Conservation (phyloP, 2,113 vertebrate species). For the Chelonoidis abingdonii region DNA sequence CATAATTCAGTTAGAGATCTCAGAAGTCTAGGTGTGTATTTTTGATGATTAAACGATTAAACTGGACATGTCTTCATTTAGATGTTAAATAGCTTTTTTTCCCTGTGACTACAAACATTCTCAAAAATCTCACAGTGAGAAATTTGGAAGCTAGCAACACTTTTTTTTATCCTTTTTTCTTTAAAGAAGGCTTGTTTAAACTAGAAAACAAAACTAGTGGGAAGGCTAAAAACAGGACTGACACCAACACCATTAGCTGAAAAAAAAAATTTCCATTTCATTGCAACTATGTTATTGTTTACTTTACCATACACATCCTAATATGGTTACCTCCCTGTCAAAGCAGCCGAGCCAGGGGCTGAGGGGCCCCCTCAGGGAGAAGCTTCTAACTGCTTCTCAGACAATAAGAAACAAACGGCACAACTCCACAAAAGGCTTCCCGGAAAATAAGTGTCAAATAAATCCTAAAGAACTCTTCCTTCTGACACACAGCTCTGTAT, state of each 20-base stretch:
- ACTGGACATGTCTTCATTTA: conserved; percentile 67
- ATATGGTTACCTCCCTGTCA: conserved; percentile 95
- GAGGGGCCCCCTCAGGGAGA: conserved; percentile 88
- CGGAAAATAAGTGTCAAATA: conserved; percentile 86
- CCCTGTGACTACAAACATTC: conserved; percentile 67
- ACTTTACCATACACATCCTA: conserved; percentile 96
- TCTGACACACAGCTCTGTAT: conserved; percentile 66
- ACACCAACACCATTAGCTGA: conserved; percentile 90
- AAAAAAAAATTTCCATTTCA: conserved; percentile 90
- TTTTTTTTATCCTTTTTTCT: conserved; percentile 19
- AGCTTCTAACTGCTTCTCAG: conserved; percentile 87
- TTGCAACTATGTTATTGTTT: conserved; percentile 99
- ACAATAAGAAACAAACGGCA: conserved; percentile 95
- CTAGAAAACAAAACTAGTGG: conserved; percentile 75
- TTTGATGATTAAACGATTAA: conserved; percentile 62
- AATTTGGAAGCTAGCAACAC: conserved; percentile 78
- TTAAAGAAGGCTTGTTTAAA: conserved; percentile 80
- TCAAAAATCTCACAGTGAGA: conserved; percentile 69
- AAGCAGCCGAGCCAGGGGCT: conserved; percentile 80
- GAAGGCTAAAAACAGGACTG: conserved; percentile 85
- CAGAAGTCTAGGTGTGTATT: fast-evolving
- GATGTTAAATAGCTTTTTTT: conserved; percentile 72
- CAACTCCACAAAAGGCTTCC: conserved; percentile 86
- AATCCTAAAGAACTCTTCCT: conserved; percentile 78
- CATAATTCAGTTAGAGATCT: background rate